Evolutionary conservation across 2,113 vertebrate species (phyloP).

Genomic region (Actenoides hombroni): DNA sequence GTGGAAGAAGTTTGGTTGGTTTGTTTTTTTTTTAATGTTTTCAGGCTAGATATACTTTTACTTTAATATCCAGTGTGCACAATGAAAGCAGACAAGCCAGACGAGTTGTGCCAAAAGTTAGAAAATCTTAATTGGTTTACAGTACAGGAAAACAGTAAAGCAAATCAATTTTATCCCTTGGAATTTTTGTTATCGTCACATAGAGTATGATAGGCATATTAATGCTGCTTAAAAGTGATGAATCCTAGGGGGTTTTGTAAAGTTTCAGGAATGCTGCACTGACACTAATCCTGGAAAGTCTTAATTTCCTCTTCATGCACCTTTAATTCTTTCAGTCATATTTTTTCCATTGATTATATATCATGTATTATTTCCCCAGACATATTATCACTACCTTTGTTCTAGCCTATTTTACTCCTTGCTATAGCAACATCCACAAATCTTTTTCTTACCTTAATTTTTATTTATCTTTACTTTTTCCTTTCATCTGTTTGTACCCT

Average conservation of each 20-base stretch:
- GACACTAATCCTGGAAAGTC: not conserved
- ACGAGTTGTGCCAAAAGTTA: not conserved
- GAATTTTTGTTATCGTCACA: not conserved
- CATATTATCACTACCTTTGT: not conserved
- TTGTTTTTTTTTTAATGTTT: not conserved
- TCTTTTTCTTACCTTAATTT: not conserved
- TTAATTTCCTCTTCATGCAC: not conserved
- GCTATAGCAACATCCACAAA: not conserved
- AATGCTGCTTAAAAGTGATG: not conserved
- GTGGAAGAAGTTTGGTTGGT: rapidly evolving
- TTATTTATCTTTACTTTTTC: not conserved
- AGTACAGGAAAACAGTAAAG: not conserved
- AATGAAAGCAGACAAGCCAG: not conserved
- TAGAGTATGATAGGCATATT: not conserved
- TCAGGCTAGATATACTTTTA: not conserved
- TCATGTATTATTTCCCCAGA: not conserved
- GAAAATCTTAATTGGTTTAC: not conserved
- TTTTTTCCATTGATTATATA: not conserved
- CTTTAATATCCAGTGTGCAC: not conserved
- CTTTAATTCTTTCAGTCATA: not conserved
- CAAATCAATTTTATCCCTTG: not conserved
- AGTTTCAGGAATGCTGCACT: not conserved
- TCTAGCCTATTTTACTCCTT: not conserved
- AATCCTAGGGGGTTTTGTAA: not conserved
- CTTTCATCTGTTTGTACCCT: not conserved